These are phyloP conservation scores for Pogonocichla stellata DNA, from an alignment of 2,113 vertebrate species.

Conservation along the genomic window DNA sequence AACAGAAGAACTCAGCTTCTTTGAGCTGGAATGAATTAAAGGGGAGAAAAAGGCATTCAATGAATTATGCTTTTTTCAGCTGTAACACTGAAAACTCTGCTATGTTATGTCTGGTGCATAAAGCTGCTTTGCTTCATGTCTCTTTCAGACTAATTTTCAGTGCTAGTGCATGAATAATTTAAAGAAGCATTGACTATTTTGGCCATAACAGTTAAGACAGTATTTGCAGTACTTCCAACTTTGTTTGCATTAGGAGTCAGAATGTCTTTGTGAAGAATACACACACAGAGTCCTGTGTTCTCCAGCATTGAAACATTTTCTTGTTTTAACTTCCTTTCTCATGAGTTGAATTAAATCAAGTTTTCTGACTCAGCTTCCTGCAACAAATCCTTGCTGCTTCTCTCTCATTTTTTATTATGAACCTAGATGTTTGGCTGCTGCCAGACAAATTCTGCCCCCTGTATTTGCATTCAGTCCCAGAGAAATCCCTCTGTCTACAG, in stretches of 20 bases:
- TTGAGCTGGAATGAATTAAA: not conserved
- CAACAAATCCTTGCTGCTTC: not conserved
- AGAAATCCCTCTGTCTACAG: not conserved
- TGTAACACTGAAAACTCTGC: not conserved
- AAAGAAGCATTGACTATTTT: not conserved
- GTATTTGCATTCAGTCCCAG: not conserved
- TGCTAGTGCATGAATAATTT: not conserved
- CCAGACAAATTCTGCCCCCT: not conserved
- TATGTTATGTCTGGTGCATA: not conserved
- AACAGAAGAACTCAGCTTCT: slow-evolving; percentile 17
- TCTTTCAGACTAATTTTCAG: not conserved
- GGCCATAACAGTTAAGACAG: not conserved
- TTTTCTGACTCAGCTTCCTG: not conserved
- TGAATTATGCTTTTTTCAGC: not conserved
- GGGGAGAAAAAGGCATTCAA: not conserved
- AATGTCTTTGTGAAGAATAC: not conserved
- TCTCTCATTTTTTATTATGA: not conserved
- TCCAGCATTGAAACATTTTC: not conserved
- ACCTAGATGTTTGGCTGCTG: not conserved
- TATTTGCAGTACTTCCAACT: not conserved
- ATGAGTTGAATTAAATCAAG: not conserved
- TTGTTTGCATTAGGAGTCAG: not conserved
- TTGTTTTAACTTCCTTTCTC: not conserved
- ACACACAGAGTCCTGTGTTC: not conserved
- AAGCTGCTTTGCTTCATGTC: not conserved